Evolutionary conservation across 2,888 invertebrate species (phyloP).

Genomic region (Drosophila mettleri): DNA sequence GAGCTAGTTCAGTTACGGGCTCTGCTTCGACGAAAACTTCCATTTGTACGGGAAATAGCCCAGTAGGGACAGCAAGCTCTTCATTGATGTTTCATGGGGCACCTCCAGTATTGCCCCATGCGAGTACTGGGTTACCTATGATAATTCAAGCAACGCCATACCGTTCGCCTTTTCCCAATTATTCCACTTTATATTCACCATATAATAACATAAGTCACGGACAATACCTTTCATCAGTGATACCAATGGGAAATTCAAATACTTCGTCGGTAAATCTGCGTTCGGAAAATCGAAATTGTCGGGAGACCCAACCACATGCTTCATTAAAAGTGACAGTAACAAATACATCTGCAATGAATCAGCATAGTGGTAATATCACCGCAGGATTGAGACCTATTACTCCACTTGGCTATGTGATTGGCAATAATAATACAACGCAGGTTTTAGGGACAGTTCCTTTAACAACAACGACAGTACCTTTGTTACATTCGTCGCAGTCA

Average conservation of each 20-base stretch:
- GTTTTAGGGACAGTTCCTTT: slow-evolving; percentile 44
- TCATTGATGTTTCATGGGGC: slow-evolving; percentile 63
- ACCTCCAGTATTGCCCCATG: slow-evolving; percentile 64
- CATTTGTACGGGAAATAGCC: slow-evolving; percentile 49
- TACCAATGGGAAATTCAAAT: slow-evolving; percentile 87
- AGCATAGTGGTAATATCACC: slow-evolving; percentile 26
- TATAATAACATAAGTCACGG: slow-evolving; percentile 92
- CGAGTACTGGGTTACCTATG: slow-evolving; percentile 77
- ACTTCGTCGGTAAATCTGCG: slow-evolving; percentile 88
- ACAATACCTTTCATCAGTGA: slow-evolving; percentile 88
- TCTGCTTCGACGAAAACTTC: slow-evolving; percentile 51
- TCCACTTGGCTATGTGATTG: slow-evolving; percentile 56
- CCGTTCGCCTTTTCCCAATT: slow-evolving; percentile 84
- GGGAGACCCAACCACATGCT: slow-evolving; percentile 72
- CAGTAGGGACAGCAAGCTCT: slow-evolving; percentile 37
- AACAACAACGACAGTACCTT: slow-evolving; percentile 48
- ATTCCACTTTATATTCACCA: slow-evolving; percentile 90
- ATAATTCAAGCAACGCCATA: slow-evolving; percentile 83
- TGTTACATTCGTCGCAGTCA: slow-evolving; percentile 49
- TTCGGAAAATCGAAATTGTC: slow-evolving; percentile 86
- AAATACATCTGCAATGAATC: slow-evolving; percentile 35
- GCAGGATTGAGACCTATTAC: slow-evolving; percentile 62
- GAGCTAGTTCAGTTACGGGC: slow-evolving; percentile 40
- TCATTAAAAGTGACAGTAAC: slow-evolving; percentile 50
- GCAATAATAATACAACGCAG: slow-evolving; percentile 52